A percentile compares a stretch with the other conserved stretches of the same genome.
These are phyloP conservation scores for Agrypnus murinus DNA, from an alignment of 2,888 invertebrate genomes.

Conservation along the genomic window DNA sequence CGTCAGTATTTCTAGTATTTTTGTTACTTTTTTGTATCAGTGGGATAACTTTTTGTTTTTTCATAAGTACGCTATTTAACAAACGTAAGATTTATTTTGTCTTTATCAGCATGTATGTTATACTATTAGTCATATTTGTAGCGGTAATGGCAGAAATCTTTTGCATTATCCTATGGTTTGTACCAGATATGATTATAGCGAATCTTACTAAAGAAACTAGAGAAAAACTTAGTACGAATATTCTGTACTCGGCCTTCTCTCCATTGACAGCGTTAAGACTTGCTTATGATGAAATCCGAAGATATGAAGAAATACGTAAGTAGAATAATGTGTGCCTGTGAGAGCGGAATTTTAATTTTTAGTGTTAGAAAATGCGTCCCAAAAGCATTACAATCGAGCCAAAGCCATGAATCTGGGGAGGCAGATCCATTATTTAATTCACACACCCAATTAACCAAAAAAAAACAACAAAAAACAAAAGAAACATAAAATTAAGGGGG, in stretches of 20 bases:
- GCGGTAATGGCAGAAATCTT: constrained; percentile 63
- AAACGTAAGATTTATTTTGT: constrained; percentile 84
- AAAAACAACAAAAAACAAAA: no score
- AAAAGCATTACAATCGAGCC: no score
- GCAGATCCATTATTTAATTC: no score
- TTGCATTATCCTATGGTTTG: constrained; percentile 65
- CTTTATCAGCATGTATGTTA: no score
- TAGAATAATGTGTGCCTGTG: background rate
- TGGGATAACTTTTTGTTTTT: constrained; percentile 84
- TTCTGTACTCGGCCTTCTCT: constrained; percentile 62
- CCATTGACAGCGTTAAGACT: constrained; percentile 67
- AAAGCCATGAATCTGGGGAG: no score
- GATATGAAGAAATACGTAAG: constrained; percentile 66
- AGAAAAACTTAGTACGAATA: constrained; percentile 40
- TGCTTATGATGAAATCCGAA: constrained; percentile 64
- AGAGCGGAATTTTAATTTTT: background rate
- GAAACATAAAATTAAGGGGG: no score
- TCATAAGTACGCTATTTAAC: constrained; percentile 84
- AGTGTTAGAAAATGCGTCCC: background rate
- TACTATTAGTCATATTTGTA: constrained; percentile 48
- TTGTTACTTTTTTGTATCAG: constrained; percentile 81
- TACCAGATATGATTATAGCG: constrained; percentile 60
- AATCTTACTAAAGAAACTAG: constrained; percentile 7
- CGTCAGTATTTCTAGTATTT: constrained; percentile 79
- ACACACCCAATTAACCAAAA: no score